These are phyloP conservation scores for Thomomys bottae DNA, from an alignment of 2,113 vertebrate species.

Conservation along the genomic window DNA sequence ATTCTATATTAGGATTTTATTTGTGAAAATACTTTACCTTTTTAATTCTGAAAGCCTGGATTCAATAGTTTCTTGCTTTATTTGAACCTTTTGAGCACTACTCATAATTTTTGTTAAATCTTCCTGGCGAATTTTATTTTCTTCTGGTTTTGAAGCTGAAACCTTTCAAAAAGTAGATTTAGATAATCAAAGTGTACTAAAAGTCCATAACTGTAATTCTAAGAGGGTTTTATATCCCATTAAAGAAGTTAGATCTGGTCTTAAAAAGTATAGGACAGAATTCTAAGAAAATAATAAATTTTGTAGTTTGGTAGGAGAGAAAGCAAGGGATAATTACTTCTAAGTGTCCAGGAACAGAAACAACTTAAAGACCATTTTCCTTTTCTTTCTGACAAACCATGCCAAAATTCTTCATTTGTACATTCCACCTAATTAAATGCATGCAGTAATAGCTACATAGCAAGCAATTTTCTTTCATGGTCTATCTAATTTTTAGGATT, in stretches of 20 bases:
- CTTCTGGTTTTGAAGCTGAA: constrained; percentile 94
- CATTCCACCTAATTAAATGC: constrained; percentile 54
- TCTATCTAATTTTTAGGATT: neutral
- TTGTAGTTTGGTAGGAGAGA: neutral
- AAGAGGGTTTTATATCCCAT: neutral
- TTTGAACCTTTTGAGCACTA: constrained; percentile 93
- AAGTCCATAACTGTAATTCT: neutral
- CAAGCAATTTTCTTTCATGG: constrained; percentile 5
- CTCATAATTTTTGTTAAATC: constrained; percentile 95
- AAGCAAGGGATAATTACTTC: neutral
- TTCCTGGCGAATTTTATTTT: constrained; percentile 93
- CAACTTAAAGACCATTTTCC: neutral
- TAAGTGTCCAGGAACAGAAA: neutral
- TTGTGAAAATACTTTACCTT: constrained; percentile 85
- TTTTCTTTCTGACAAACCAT: neutral
- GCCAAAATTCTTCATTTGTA: constrained; percentile 40
- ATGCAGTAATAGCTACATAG: neutral
- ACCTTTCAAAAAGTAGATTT: constrained; percentile 86
- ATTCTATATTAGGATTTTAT: constrained; percentile 6
- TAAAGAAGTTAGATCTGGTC: constrained; percentile 19
- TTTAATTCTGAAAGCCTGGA: constrained; percentile 92
- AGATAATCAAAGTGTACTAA: constrained; percentile 49
- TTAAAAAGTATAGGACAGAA: constrained; percentile 11
- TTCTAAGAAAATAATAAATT: constrained; percentile 31
- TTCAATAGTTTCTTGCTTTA: constrained; percentile 94